phyloP scores from a whole-genome alignment of 2,888 invertebrate species.

The Ophioninae sp. region DNA sequence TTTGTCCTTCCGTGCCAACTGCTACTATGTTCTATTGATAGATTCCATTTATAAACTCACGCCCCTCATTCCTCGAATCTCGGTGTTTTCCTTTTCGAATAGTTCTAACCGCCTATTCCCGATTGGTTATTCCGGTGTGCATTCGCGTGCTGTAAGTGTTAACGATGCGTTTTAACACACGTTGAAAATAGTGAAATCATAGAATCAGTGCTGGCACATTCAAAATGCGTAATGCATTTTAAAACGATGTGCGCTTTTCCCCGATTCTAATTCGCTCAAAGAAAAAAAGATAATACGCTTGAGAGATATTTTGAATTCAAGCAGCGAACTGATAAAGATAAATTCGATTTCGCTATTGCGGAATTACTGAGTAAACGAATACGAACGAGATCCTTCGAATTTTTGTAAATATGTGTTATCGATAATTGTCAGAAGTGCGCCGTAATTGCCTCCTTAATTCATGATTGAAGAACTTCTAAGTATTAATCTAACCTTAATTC shows the following conservation, averaged over 20 bases:
- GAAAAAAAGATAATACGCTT: neutral
- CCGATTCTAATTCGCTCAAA: neutral
- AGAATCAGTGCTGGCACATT: neutral
- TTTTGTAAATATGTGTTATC: neutral
- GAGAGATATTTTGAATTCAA: neutral
- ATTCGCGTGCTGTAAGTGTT: no score
- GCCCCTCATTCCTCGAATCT: neutral
- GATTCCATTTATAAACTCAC: conserved; percentile 50
- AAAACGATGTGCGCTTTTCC: neutral
- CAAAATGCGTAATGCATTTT: neutral
- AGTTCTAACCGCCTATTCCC: conserved; percentile 7
- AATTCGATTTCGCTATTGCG: neutral
- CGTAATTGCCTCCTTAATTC: neutral
- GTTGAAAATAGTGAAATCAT: no score
- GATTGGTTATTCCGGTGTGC: neutral
- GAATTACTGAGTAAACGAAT: no score
- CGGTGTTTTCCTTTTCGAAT: conserved; percentile 10
- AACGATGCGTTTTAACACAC: no score
- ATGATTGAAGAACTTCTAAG: neutral
- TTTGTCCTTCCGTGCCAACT: conserved; percentile 38
- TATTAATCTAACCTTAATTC: neutral
- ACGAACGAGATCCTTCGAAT: neutral
- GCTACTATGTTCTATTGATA: conserved; percentile 54
- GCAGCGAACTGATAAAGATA: neutral
- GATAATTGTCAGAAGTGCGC: neutral